Base-by-base conservation (phyloP, 2,888 invertebrate genomes). In the Hypselothyrea guttata region DNA sequence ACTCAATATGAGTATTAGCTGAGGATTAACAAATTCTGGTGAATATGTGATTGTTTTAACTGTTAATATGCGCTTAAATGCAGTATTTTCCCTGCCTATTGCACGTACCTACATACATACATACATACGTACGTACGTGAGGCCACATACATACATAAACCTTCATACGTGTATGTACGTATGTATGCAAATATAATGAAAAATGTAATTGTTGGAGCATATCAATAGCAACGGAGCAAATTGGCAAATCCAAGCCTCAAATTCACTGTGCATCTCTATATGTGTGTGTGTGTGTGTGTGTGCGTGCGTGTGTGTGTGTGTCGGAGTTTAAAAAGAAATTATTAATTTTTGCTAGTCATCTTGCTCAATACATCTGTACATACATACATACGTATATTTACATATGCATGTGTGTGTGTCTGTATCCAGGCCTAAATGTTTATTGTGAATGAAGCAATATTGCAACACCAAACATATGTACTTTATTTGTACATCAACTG, bases 51-150 rank as follows among this genome's bases (percentile, higher is more conserved):
- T 4, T 5, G 2, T 4, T 22, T 22, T 22, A 22, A 5, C 5
- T 5, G 22, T 22, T 30, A 2, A 7, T 9, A 30, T 30, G 30
- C 30, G 2, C 7, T 2, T 7, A 8, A 7, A 30, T 30, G n/a
- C 9, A n/a, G 8, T 30, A 30, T 9, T n/a, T 30, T 30, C 7
- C 9, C 37, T 38, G 46, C 27, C 15, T 22, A 27, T 46, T 46
- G 34, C 7, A 30, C 3, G 30, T 46, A 34, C 48, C 31, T 58
- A 44, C 22, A 31, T 46, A 31, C 9, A 28, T 37, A 31, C 44
- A 11, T 44, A 48, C 12, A 7, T 46, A 61, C 41, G 9, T 37
- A 42, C 9, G 30, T 44, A 18, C 31, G 16, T 44, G 30, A 5
- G 35, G 38, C 48, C 38, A 30, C 9, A 48, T 40, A 22, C 9